These are phyloP conservation scores for Nesospiza acunhae DNA, from an alignment of 2,113 vertebrate genomes.

Conservation along the genomic window DNA sequence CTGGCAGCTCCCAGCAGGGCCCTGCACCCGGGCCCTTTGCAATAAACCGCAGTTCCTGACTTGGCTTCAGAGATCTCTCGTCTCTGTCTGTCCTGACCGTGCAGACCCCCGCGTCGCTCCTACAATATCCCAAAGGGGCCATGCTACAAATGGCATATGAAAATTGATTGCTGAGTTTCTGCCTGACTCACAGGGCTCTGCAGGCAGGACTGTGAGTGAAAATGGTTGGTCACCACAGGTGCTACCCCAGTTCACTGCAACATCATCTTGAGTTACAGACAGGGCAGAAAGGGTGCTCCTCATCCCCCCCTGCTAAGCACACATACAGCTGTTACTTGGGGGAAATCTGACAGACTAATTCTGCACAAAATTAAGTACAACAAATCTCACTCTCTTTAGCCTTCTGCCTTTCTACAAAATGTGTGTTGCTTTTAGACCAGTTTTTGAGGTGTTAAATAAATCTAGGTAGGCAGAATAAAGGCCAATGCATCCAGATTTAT, in stretches of 20 bases:
- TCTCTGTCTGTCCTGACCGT: too few species aligned
- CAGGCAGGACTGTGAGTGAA: background rate
- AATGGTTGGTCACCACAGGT: accelerated
- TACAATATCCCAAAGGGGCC: background rate
- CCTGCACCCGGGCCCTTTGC: too few species aligned
- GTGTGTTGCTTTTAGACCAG: background rate
- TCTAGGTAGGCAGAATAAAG: background rate
- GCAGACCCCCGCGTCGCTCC: too few species aligned
- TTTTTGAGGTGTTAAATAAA: background rate
- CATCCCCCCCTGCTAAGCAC: background rate
- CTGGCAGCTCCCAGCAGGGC: too few species aligned
- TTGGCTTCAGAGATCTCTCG: too few species aligned
- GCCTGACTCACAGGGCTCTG: background rate
- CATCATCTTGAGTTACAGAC: background rate
- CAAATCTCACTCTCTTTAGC: background rate
- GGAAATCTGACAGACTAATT: background rate
- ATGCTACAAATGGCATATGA: background rate
- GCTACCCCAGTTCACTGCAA: accelerated
- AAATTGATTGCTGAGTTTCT: background rate
- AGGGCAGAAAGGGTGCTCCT: background rate
- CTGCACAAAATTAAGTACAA: background rate
- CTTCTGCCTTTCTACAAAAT: background rate
- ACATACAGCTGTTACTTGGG: too few species aligned
- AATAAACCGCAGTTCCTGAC: too few species aligned
- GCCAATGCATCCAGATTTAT: background rate